Evolutionary conservation across 2,113 vertebrate genomes (phyloP).

Genomic region (Syngnathus floridae): DNA sequence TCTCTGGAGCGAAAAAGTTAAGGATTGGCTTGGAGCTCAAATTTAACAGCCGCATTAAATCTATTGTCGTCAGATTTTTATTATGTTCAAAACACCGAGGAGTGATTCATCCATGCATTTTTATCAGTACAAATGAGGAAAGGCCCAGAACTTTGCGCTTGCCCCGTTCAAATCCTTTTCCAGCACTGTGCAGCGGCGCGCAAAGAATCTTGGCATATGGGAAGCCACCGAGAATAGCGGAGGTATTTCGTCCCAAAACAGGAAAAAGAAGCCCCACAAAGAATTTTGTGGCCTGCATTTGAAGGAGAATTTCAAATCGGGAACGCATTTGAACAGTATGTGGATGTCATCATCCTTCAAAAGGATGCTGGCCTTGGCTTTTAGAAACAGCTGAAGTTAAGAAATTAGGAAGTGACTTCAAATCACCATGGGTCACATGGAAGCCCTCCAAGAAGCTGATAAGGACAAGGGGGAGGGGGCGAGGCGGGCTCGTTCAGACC

Average conservation of each 20-base stretch:
- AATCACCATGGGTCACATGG: constrained; percentile 19
- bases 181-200: background rate
- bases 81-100: too few relatives aligned
- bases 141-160: background rate
- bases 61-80: too few relatives aligned
- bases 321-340: background rate
- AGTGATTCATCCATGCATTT: too few relatives aligned
- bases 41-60: too few relatives aligned
- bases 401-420: background rate
- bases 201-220: constrained; percentile 1
- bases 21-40: too few relatives aligned
- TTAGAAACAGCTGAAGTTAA: background rate
- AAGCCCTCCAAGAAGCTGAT: constrained; percentile 29
- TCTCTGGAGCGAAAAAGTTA: too few relatives aligned
- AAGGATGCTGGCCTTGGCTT: background rate
- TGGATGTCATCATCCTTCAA: background rate
- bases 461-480: constrained; percentile 38
- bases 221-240: background rate
- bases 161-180: background rate
- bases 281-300: constrained; percentile 3
- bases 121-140: background rate
- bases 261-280: constrained; percentile 4
- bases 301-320: background rate
- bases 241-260: background rate
- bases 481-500: constrained; percentile 51